Percentiles rank a stretch among this genome's conserved stretches.
Conservation (phyloP, 2,113 vertebrate species). For the Phocoena sinus region DNA sequence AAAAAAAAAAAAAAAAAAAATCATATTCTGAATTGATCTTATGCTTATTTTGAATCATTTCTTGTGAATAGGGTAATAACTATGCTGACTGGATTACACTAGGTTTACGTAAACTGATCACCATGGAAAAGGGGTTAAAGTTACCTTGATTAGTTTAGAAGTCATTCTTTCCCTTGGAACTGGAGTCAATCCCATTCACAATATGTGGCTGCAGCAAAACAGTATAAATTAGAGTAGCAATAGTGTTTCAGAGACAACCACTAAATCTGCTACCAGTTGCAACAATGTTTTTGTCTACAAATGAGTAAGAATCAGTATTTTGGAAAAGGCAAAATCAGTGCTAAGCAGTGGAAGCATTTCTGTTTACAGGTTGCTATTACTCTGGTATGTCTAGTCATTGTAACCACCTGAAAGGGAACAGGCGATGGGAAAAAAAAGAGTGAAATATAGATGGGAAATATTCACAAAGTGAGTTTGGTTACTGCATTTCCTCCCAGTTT, state of each 20-base stretch:
- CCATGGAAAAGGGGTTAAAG: background rate
- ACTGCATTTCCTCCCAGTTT: background rate
- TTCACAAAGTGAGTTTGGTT: background rate
- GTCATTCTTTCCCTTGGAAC: background rate
- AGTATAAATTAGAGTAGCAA: background rate
- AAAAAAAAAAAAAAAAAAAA: too few species aligned
- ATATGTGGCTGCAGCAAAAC: background rate
- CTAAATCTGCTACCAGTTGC: background rate
- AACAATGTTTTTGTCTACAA: background rate
- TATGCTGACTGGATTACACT: background rate
- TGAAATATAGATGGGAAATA: background rate
- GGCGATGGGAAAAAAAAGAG: background rate
- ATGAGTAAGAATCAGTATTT: background rate
- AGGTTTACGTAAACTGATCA: background rate
- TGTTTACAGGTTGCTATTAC: background rate
- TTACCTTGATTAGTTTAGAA: background rate
- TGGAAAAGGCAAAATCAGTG: background rate
- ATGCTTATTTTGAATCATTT: background rate
- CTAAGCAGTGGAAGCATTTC: background rate
- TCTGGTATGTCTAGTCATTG: background rate
- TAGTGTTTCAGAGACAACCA: background rate
- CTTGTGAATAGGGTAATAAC: background rate
- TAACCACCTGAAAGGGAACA: background rate
- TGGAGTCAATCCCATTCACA: background rate
- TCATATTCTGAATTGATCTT: background rate